These are phyloP conservation scores for Onthophagus taurus DNA, from an alignment of 1,140 invertebrate genomes.

Conservation along the genomic window DNA sequence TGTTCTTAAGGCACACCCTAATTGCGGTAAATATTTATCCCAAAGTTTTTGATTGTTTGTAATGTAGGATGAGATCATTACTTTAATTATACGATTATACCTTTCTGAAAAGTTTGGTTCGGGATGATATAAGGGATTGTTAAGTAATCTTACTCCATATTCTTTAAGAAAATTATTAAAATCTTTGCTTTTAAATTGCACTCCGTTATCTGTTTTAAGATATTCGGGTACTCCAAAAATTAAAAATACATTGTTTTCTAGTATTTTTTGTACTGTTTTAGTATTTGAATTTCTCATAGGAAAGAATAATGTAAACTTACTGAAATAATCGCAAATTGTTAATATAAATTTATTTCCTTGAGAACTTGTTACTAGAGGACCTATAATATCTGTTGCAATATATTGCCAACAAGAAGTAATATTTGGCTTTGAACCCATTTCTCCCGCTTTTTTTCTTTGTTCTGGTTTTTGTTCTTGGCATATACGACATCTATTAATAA, in stretches of 20 bases:
- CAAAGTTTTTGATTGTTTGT: too few species aligned
- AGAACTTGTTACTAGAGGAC: constrained; percentile 8
- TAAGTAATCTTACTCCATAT: too few species aligned
- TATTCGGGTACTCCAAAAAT: constrained; percentile 22
- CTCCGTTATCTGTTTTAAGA: too few species aligned
- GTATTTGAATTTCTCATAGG: constrained; percentile 15
- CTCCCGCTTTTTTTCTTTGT: too few species aligned
- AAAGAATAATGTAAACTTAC: constrained; percentile 14
- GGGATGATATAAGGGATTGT: too few species aligned
- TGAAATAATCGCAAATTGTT: constrained; percentile 14
- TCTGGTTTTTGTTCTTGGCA: not conserved
- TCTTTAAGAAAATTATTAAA: too few species aligned
- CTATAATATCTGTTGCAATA: constrained; percentile 15
- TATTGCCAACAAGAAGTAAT: constrained; percentile 14
- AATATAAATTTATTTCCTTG: constrained; percentile 16
- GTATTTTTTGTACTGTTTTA: constrained; percentile 3
- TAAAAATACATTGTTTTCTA: constrained; percentile 15
- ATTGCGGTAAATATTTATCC: too few species aligned
- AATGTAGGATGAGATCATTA: too few species aligned
- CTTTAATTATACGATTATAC: too few species aligned
- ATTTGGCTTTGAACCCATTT: constrained; percentile 10
- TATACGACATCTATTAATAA: constrained; percentile 6
- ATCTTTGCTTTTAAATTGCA: too few species aligned
- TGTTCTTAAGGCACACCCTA: too few species aligned
- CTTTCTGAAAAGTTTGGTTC: too few species aligned